Evolutionary conservation across 2,888 invertebrate species (phyloP).

Genomic region (Hyles lineata): DNA sequence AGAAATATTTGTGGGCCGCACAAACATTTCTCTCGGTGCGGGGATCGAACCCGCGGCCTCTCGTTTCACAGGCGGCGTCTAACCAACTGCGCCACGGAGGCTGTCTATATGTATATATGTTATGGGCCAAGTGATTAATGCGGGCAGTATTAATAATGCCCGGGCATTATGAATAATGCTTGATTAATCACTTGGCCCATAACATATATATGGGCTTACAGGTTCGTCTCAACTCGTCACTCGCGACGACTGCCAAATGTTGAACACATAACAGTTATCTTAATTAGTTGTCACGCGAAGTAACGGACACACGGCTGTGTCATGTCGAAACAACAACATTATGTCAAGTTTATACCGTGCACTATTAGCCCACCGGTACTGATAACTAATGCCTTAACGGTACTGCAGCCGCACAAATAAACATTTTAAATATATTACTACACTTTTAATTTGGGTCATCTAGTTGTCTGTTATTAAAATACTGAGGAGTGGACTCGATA

Average conservation of each 20-base stretch:
- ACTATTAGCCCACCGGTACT: slow-evolving; percentile 28
- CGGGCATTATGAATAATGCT: too few species aligned
- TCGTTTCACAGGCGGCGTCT: too few species aligned
- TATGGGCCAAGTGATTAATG: too few species aligned
- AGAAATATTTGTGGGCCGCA: too few species aligned
- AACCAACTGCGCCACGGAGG: too few species aligned
- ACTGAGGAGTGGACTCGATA: slow-evolving; percentile 13
- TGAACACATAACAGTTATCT: slow-evolving; percentile 47
- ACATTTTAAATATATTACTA: slow-evolving; percentile 17
- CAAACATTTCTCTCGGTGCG: too few species aligned
- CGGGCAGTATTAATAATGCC: too few species aligned
- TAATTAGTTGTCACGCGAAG: slow-evolving; percentile 51
- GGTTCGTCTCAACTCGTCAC: background rate
- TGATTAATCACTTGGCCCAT: too few species aligned
- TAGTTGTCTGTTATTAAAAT: slow-evolving; percentile 25
- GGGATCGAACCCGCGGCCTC: too few species aligned
- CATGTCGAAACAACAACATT: slow-evolving; percentile 59
- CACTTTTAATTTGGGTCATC: slow-evolving; percentile 24
- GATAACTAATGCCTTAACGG: slow-evolving; percentile 20
- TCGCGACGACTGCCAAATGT: slow-evolving; percentile 11
- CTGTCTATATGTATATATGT: too few species aligned
- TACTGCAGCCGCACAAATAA: slow-evolving; percentile 9
- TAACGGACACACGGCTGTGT: slow-evolving; percentile 57
- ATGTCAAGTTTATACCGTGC: slow-evolving; percentile 54
- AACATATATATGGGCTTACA: background rate